Base-by-base conservation (phyloP, 1,140 invertebrate species). In the Temnothorax curvispinosus region DNA sequence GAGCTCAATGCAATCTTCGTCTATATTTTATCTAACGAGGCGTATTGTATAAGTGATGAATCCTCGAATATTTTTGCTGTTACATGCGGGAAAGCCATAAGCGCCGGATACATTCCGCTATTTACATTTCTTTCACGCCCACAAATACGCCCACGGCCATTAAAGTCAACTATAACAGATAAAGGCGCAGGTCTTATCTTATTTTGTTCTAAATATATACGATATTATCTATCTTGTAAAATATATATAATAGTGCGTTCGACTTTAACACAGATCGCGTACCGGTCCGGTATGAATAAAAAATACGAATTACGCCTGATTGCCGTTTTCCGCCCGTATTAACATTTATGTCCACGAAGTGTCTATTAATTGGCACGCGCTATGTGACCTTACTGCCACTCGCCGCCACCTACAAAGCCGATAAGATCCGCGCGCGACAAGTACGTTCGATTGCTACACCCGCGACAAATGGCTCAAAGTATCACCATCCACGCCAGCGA, bases 11-110 rank as follows among this genome's bases (percentile, higher is more conserved):
- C 9, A 87, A 90, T 74, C 62, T 67, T 89, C 62, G 67, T 89
- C 85, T 74, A 78, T 58, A 87, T 87, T 89, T 90, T 77, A 87
- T 87, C 72, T 84, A 60, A 60, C n/a, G 74, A 82, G 77, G 58
- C 64, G 77, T 89, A 89, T 87, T 90, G 64, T 74, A 60, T 44
- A 78, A 89, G 72, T 62, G 32, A 54, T 6, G 56, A 52, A 76
- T 38, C 27, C 69, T 71, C 60, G 38, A 78, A 80, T 77, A 58
- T 41, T 58, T 50, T 62, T 60, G 27, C 35, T 58, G 69, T n/a
- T 54, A n/a, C n/a, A 11, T 11, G 32, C 64, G 35, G 13, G 11
- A 74, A 50, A 82, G 52, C 15, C 38, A 72, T 44, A 44, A 82
- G 52, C 27, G 27, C 41, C 67, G 54, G 54, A 35, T 41, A 74